Evolutionary conservation across 2,113 vertebrate genomes (phyloP).

Genomic region (Cyanoramphus novaezelandiae): DNA sequence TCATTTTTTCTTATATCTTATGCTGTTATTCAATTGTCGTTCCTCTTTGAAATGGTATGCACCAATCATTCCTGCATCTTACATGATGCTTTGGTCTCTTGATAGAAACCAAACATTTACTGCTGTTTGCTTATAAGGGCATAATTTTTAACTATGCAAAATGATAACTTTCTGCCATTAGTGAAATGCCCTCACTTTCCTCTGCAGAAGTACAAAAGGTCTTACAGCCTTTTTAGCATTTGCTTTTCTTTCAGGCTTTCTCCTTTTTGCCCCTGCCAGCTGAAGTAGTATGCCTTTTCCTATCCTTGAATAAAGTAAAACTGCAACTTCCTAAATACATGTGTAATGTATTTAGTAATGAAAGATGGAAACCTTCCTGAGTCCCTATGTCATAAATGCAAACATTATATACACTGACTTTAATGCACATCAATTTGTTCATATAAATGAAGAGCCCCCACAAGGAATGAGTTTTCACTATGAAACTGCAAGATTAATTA

Average conservation of each 20-base stretch:
- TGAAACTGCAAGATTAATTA: background rate
- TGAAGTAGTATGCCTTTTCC: background rate
- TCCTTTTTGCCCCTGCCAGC: background rate
- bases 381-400: background rate
- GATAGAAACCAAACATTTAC: background rate
- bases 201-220: background rate
- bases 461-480: background rate
- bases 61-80: background rate
- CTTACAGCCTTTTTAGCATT: background rate
- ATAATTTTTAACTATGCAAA: background rate
- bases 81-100: background rate
- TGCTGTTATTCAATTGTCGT: background rate
- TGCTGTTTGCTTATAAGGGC: background rate
- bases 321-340: background rate
- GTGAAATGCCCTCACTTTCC: background rate
- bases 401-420: background rate
- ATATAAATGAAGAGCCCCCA: background rate
- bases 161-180: background rate
- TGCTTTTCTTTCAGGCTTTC: background rate
- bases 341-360: background rate
- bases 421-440: background rate
- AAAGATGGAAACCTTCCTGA: background rate
- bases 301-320: background rate
- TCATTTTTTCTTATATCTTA: background rate
- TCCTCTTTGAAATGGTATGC: background rate